A percentile compares a stretch with the other conserved stretches of the same genome.
phyloP scores from a whole-genome alignment of 2,113 vertebrate species.

The Boleophthalmus pectinirostris region DNA sequence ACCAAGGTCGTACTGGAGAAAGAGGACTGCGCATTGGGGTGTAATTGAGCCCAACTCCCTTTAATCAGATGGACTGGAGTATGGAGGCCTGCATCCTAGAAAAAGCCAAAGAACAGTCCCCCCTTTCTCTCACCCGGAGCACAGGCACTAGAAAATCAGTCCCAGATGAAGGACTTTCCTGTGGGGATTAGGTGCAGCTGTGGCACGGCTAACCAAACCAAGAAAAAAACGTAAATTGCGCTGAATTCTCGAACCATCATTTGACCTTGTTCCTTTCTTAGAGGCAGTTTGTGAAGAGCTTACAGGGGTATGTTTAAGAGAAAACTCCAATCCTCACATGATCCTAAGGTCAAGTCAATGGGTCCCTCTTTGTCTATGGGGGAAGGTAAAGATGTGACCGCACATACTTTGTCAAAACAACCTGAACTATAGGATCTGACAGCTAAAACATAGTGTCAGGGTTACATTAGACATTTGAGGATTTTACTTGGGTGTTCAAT shows the following conservation, averaged over 20 bases:
- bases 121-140: slow-evolving; percentile 37
- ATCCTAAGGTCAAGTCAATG: slow-evolving; percentile 36
- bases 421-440: slow-evolving; percentile 52
- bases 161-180: slow-evolving; percentile 74
- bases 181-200: slow-evolving; percentile 74
- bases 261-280: slow-evolving; percentile 42
- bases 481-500: slow-evolving; percentile 55
- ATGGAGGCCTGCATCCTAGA: slow-evolving; percentile 51
- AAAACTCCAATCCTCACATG: slow-evolving; percentile 32
- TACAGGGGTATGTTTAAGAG: slow-evolving; percentile 17
- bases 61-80: slow-evolving; percentile 73
- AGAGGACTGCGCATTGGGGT: slow-evolving; percentile 54
- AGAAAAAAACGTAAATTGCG: slow-evolving; percentile 22
- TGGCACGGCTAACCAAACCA: slow-evolving; percentile 57
- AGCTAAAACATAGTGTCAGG: slow-evolving; percentile 59
- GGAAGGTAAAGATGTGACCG: slow-evolving; percentile 58
- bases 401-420: slow-evolving; percentile 61
- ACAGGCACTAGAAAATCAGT: slow-evolving; percentile 66
- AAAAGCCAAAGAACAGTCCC: slow-evolving; percentile 51
- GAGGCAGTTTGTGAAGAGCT: slow-evolving; percentile 31
- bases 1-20: slow-evolving; percentile 39
- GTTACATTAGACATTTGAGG: slow-evolving; percentile 71
- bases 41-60: slow-evolving; percentile 75
- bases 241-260: slow-evolving; percentile 50
- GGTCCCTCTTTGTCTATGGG: slow-evolving; percentile 34